Evolutionary conservation across 2,113 vertebrate species (phyloP).

Genomic region (Apeltes quadracus): DNA sequence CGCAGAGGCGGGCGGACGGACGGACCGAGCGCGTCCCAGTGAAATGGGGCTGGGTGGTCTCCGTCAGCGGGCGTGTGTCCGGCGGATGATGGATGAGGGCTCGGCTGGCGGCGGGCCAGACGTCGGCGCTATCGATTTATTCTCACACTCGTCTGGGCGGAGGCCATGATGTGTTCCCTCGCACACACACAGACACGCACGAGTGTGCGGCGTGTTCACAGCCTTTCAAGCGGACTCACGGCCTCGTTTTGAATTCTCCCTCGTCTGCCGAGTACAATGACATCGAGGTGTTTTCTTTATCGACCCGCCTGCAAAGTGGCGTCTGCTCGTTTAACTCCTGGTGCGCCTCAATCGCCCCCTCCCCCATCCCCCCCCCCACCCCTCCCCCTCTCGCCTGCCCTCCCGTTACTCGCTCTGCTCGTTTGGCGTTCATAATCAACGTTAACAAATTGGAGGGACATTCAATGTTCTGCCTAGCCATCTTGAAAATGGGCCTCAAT

Average conservation of each 20-base stretch:
- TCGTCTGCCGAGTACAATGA: slow-evolving; percentile 56
- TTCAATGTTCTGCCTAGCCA: slow-evolving; percentile 57
- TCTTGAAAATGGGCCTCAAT: slow-evolving; percentile 67
- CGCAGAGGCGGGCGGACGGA: slow-evolving; percentile 19
- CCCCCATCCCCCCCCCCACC: no score
- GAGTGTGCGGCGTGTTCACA: slow-evolving; percentile 18
- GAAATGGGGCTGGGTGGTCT: slow-evolving; percentile 54
- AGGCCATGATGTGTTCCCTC: slow-evolving; percentile 30
- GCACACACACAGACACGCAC: slow-evolving; percentile 20
- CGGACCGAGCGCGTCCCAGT: slow-evolving; percentile 6
- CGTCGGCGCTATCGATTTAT: slow-evolving; percentile 73
- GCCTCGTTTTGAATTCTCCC: slow-evolving; percentile 43
- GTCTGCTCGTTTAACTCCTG: slow-evolving; percentile 72
- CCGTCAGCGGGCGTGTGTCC: slow-evolving; percentile 45
- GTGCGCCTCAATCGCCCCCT: slow-evolving; percentile 50
- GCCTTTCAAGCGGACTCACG: slow-evolving; percentile 46
- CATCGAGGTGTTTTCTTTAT: slow-evolving; percentile 55
- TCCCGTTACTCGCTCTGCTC: no score
- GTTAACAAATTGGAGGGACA: slow-evolving; percentile 59
- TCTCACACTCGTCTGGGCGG: slow-evolving; percentile 68
- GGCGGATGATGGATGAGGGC: slow-evolving; percentile 78
- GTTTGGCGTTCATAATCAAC: slow-evolving; percentile 60
- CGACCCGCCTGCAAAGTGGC: slow-evolving; percentile 66
- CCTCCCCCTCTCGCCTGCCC: no score
- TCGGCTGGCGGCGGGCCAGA: slow-evolving; percentile 61